Evolutionary conservation across 2,888 invertebrate genomes (phyloP), one percentile per base, ranked within the genome.

Genomic region (Nomada fucata): DNA sequence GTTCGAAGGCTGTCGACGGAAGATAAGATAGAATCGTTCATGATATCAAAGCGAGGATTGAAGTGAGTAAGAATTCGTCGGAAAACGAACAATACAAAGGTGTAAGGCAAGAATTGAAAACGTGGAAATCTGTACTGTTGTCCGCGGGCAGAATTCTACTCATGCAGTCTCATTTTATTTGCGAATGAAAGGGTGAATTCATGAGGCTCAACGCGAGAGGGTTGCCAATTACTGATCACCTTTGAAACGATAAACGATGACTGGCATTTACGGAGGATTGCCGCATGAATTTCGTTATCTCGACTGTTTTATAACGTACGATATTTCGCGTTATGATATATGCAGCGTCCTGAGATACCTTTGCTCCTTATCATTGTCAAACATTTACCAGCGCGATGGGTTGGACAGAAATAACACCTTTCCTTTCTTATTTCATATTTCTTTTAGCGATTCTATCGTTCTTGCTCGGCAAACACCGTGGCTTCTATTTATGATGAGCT

Each of bases 271-370:
- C 23, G 29, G 61, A 20, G 65, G 29, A 72, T 72, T 63, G 67
- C 60, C 29, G 47, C 52, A 60, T 50, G 69, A 76, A 79, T 79
- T 73, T 74, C 69, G 52, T 85, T 88, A 88, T 88, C 85, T 88
- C 73, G 79, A 86, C 68, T 85, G 83, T 52, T 88, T 88, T 86
- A 88, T 20, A 79, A 83, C 44, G 29, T 10, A n/a, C 15, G 59
- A 67, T 71, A 63, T 79, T 67, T 86, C 59, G 59, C 72, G n/a
- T 53, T 73, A 60, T 82, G 82, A 86, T 79, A 79, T 77, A 83
- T 63, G 71, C 53, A 59, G 5, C 70, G 59, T 53, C 53, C 67
- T 29, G 55, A 82, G 55, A 82, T 74, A 86, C 64, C 69, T 70
- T 57, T 64, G 57, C 42, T 71, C 29, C 61, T 88, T 87, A 86